phyloP scores from a whole-genome alignment of 2,113 vertebrate species.

The Tragulus kanchil region DNA sequence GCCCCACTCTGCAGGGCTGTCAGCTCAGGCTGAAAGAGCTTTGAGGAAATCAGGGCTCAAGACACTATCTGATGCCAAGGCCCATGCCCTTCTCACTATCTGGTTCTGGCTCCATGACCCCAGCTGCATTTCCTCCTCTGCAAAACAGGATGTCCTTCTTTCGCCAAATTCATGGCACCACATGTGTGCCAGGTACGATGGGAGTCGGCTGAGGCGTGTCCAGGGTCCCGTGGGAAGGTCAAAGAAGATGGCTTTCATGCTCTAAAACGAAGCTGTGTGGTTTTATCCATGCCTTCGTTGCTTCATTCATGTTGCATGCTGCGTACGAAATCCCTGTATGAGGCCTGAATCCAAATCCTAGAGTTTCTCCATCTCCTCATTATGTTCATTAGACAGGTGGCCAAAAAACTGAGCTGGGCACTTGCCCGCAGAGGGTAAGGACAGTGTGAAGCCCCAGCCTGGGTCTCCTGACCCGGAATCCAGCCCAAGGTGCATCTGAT shows the following conservation, averaged over 20 bases:
- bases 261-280: not conserved
- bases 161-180: not conserved
- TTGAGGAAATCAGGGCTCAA: not conserved
- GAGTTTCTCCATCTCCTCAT: not conserved
- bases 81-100: not conserved
- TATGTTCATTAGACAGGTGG: not conserved
- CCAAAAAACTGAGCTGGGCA: not conserved
- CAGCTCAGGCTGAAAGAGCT: not conserved
- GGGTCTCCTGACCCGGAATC: not conserved
- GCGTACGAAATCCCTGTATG: accelerated
- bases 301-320: not conserved
- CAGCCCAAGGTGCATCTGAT: not conserved
- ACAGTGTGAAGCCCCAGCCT: not conserved
- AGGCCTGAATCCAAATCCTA: not conserved
- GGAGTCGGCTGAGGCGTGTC: no score
- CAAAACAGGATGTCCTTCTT: not conserved
- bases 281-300: not conserved
- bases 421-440: not conserved
- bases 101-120: not conserved
- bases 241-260: not conserved
- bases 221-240: not conserved
- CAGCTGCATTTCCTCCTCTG: not conserved
- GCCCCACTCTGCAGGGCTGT: not conserved
- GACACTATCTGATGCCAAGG: not conserved
- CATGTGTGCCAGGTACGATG: no score